Base-by-base conservation (phyloP, 2,888 invertebrate species). In the Cybosia mesomella region DNA sequence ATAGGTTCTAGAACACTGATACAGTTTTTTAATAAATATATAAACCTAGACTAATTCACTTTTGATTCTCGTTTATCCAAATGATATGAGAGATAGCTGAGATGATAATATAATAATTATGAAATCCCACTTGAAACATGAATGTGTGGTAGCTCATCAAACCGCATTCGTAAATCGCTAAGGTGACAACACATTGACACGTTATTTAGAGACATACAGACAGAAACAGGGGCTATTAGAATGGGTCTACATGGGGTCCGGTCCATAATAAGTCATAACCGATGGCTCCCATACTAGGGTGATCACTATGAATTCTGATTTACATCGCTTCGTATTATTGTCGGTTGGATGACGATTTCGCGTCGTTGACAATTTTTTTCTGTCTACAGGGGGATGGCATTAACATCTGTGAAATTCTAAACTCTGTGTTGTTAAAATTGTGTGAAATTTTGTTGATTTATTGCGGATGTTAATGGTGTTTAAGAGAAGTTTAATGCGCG, bases 131-230 rank as follows among this genome's bases (percentile, higher is more conserved):
- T 24, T 24, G 15, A 54, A 22, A 15, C 24, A 22, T 24, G 21
- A 59, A 65, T 36, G 21, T 15, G 43, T 66, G 66, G 57, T 24
- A 13, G 32, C 61, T 34, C 18, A n/a, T 7, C 10, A 86, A 88
- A 87, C 88, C 87, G 86, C 89, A 90, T 88, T 87, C 88, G 87
- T 91, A 91, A 91, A 91, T 91, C 86, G 87, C 85, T 85, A 89
- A 92, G 92, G 93, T 94, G 93, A 92, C 93, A 92, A 93, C 88
- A 86, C 91, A 91, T 85, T 88, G 91, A 90, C 92, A 89, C 86
- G 90, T 92, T 93, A 93, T 93, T 93, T 91, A 89, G 87, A 85
- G 84, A 81, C 79, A 87, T 87, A 88, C 88, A 85, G 84, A 88
- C 89, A 85, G 84, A 82, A 78, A 87, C 88, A 87, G 89, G 91